Conservation (phyloP, 2,888 invertebrate species). For the Apamea anceps region DNA sequence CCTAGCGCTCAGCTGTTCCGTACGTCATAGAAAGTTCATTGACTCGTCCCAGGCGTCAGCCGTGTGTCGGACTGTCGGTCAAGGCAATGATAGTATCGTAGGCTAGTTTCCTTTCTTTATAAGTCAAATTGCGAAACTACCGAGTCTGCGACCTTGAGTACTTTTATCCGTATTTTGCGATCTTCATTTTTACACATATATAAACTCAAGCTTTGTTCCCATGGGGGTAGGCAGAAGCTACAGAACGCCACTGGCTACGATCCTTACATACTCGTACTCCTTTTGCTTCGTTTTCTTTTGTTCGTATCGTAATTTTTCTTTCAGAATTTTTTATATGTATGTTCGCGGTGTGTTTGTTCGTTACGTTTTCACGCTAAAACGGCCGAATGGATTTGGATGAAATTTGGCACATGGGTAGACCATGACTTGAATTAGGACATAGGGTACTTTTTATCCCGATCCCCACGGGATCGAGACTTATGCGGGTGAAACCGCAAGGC, state of each 20-base stretch:
- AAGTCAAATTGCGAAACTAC: constrained; percentile 14
- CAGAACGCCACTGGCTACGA: background rate
- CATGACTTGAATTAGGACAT: no score
- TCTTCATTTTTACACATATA: background rate
- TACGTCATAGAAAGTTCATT: constrained; percentile 59
- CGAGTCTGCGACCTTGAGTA: constrained; percentile 12
- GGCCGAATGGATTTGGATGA: no score
- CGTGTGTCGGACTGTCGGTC: constrained; percentile 59
- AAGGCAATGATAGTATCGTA: constrained; percentile 49
- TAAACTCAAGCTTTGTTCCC: background rate
- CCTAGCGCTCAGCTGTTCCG: constrained; percentile 42
- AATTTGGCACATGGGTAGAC: no score
- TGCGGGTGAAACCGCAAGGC: no score
- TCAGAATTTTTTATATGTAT: no score
- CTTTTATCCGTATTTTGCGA: background rate
- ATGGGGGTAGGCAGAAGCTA: background rate
- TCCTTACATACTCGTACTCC: background rate
- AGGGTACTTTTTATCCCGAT: no score
- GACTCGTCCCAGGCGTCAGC: constrained; percentile 34
- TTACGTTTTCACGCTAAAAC: no score
- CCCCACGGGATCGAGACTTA: no score
- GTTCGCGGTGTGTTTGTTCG: no score
- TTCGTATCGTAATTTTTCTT: background rate
- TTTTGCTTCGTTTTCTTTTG: background rate
- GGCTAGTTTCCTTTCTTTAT: constrained; percentile 17